These are phyloP conservation scores for Bovichtus diacanthus DNA, from an alignment of 2,797 vertebrate genomes.

Conservation along the genomic window DNA sequence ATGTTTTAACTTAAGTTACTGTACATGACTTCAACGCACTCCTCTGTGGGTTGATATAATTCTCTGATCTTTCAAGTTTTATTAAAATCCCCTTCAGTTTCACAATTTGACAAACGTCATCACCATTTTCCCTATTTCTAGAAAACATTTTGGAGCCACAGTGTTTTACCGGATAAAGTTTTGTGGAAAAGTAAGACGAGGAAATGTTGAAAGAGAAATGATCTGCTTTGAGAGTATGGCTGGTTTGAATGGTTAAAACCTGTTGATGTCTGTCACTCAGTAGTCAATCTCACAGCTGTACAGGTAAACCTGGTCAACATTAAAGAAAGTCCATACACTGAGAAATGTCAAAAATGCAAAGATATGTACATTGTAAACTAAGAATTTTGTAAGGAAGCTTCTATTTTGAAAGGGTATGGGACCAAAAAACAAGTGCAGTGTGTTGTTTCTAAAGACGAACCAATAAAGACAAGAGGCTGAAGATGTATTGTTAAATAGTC, in stretches of 20 bases:
- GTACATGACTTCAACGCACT: slow-evolving; percentile 35
- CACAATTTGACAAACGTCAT: slow-evolving; percentile 1
- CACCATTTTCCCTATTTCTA: not conserved
- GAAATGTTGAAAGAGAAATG: slow-evolving; percentile 8
- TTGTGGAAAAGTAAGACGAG: not conserved
- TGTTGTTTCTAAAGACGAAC: slow-evolving; percentile 71
- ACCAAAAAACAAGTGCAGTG: slow-evolving; percentile 76
- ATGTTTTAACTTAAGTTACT: slow-evolving; percentile 52
- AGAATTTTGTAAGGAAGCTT: slow-evolving; percentile 80
- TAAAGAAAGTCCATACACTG: slow-evolving; percentile 57
- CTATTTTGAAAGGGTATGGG: slow-evolving; percentile 79
- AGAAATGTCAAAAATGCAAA: slow-evolving; percentile 60
- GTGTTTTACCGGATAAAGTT: slow-evolving; percentile 11
- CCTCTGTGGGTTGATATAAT: slow-evolving; percentile 28
- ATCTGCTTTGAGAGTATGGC: slow-evolving; percentile 7
- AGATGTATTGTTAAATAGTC: slow-evolving; percentile 68
- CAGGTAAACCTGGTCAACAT: slow-evolving; percentile 45
- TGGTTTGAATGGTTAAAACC: slow-evolving; percentile 12
- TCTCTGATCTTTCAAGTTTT: not conserved
- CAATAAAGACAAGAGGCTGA: slow-evolving; percentile 78
- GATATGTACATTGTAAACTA: slow-evolving; percentile 75
- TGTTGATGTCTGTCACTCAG: slow-evolving; percentile 26
- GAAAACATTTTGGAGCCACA: slow-evolving; percentile 6
- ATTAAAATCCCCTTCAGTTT: not conserved
- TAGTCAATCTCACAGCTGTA: slow-evolving; percentile 44